Percentiles rank a stretch among this genome's conserved stretches.
phyloP scores from a whole-genome alignment of 2,888 invertebrate species.

The Teleogryllus oceanicus region DNA sequence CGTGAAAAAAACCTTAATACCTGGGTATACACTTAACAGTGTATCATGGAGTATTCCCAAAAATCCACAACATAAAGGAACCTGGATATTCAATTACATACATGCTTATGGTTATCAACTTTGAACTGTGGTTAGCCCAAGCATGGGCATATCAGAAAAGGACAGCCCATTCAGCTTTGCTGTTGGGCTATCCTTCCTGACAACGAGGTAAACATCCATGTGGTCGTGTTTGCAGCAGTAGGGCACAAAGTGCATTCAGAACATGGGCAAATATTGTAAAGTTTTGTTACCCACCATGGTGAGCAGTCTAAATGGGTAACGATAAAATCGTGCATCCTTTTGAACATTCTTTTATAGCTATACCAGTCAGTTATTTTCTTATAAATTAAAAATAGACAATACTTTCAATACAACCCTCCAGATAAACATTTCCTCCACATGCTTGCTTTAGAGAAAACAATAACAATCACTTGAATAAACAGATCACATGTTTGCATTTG shows the following conservation, averaged over 20 bases:
- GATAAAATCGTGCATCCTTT: not conserved
- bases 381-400: too few relatives aligned
- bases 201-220: not conserved
- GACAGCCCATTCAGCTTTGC: not conserved
- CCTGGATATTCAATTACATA: not conserved
- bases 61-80: not conserved
- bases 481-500: too few relatives aligned
- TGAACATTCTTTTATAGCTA: too few relatives aligned
- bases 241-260: conserved; percentile 10
- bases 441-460: not conserved
- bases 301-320: not conserved
- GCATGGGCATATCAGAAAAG: not conserved
- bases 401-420: not conserved
- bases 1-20: too few relatives aligned
- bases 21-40: conserved; percentile 3
- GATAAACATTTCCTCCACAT: not conserved
- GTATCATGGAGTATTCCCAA: not conserved
- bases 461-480: not conserved
- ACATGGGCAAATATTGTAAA: not conserved
- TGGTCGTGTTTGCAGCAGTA: not conserved
- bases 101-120: too few relatives aligned
- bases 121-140: not conserved
- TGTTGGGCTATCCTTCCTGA: not conserved
- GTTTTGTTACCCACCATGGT: not conserved
- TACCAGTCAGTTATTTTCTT: not conserved